phyloP scores from a whole-genome alignment of 2,797 vertebrate genomes.

The Muscicapa comitata region DNA sequence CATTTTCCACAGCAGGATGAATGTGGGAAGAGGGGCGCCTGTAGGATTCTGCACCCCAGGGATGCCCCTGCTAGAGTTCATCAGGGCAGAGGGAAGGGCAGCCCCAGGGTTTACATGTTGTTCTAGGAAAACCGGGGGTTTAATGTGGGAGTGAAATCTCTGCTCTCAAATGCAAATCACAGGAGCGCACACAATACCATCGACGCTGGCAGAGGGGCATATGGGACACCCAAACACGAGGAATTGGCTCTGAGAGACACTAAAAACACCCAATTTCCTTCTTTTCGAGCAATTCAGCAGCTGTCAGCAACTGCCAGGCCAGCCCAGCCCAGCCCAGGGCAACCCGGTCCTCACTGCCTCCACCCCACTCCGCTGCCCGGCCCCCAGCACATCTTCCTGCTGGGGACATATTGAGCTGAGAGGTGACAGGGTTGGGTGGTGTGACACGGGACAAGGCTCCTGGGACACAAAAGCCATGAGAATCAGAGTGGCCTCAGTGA shows the following conservation, averaged over 20 bases:
- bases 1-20: not conserved
- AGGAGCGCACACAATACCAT: not conserved
- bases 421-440: not conserved
- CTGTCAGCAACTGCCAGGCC: not conserved
- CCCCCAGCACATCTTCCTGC: not conserved
- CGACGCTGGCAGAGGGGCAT: rapidly evolving
- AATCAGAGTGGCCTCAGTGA: not conserved
- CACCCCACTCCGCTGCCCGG: rapidly evolving
- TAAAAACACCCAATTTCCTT: not conserved
- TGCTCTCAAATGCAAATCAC: not conserved
- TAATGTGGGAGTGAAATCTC: not conserved
- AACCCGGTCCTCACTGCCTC: not conserved
- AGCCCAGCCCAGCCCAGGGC: not conserved
- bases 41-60: not conserved
- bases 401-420: rapidly evolving
- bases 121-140: not conserved
- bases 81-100: not conserved
- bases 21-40: rapidly evolving
- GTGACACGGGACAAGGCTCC: not conserved
- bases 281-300: not conserved
- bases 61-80: not conserved
- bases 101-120: not conserved
- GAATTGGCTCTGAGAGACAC: not conserved
- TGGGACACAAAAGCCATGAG: not conserved
- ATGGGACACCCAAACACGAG: not conserved